phyloP scores from a whole-genome alignment of 2,888 invertebrate species.

The Epinotia demarniana region DNA sequence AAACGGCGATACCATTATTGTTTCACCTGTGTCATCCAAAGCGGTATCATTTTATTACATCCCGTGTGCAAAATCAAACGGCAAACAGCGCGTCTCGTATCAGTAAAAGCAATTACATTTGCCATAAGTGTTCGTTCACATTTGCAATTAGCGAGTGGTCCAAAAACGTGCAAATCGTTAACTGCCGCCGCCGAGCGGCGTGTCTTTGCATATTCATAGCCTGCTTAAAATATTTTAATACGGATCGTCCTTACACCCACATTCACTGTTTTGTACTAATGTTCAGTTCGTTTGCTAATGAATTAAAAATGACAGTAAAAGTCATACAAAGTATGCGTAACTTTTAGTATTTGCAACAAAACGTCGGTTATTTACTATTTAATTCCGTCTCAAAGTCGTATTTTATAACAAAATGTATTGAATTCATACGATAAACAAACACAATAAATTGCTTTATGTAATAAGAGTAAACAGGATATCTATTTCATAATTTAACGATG shows the following conservation, averaged over 20 bases:
- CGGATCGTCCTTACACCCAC: constrained; percentile 71
- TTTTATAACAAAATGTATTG: background rate
- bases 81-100: constrained; percentile 71
- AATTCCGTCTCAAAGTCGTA: background rate
- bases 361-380: background rate
- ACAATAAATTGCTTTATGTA: too few species aligned
- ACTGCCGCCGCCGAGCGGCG: constrained; percentile 75
- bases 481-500: background rate
- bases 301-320: constrained; percentile 59
- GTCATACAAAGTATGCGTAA: background rate
- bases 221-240: constrained; percentile 84
- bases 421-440: too few species aligned
- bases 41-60: constrained; percentile 41
- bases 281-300: constrained; percentile 70
- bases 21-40: constrained; percentile 41
- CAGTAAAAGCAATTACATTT: constrained; percentile 81
- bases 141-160: constrained; percentile 83
- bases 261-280: constrained; percentile 76
- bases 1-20: constrained; percentile 28
- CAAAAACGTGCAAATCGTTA: constrained; percentile 84
- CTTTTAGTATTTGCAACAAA: background rate
- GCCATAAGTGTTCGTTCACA: constrained; percentile 82
- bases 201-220: constrained; percentile 84
- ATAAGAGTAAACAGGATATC: background rate
- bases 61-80: constrained; percentile 62